phyloP scores from a whole-genome alignment of 1,140 invertebrate species.

The Batillaria attramentaria region DNA sequence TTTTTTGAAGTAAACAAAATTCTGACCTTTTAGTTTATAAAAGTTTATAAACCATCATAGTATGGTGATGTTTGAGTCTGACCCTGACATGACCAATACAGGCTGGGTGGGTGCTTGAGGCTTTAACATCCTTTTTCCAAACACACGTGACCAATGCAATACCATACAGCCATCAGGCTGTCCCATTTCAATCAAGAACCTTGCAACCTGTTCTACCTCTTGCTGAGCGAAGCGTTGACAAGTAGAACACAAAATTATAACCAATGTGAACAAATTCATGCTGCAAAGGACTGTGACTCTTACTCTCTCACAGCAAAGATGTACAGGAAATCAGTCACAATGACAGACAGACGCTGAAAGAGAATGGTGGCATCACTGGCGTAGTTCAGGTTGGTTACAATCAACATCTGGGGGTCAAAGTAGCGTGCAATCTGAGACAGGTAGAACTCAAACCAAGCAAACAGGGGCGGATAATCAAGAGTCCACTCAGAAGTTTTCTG shows the following conservation, averaged over 20 bases:
- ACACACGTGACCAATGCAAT: no score
- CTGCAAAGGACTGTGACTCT: conserved; percentile 47
- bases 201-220: neutral
- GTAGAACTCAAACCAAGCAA: conserved; percentile 96
- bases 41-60: no score
- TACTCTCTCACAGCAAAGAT: conserved; percentile 82
- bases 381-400: conserved; percentile 89
- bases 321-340: conserved; percentile 88
- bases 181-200: neutral
- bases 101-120: no score
- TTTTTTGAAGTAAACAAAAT: no score
- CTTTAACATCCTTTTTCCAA: no score
- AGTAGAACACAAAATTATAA: neutral
- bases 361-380: conserved; percentile 84
- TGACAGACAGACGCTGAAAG: conserved; percentile 94
- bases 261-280: conserved; percentile 11
- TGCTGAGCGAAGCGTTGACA: neutral
- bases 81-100: no score
- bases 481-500: conserved; percentile 96
- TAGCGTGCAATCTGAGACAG: conserved; percentile 84
- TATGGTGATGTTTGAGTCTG: no score
- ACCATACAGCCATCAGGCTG: neutral
- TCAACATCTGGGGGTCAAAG: conserved; percentile 92
- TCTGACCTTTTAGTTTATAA: no score
- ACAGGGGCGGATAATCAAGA: conserved; percentile 98